These are phyloP conservation scores for Diabrotica balteata DNA, from an alignment of 2,888 invertebrate species.

Conservation along the genomic window DNA sequence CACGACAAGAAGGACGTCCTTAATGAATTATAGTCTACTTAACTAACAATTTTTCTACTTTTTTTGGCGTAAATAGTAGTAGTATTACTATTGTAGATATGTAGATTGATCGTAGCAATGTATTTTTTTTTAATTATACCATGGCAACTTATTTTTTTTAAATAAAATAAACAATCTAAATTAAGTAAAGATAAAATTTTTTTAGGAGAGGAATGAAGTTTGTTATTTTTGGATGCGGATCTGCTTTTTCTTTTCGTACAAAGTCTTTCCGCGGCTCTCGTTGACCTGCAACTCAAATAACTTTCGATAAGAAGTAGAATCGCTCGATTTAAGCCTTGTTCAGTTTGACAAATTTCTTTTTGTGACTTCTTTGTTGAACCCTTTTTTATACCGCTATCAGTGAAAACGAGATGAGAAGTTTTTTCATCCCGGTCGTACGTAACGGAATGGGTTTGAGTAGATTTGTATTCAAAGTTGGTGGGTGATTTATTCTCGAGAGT, in stretches of 20 bases:
- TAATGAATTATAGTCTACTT: too few relatives aligned
- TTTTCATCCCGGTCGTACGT: neutral
- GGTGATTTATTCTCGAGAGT: neutral
- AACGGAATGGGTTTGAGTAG: neutral
- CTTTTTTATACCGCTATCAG: conserved; percentile 2
- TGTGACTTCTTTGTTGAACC: conserved; percentile 3
- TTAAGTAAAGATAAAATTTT: too few relatives aligned
- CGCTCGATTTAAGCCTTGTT: conserved; percentile 20
- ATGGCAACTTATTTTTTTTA: too few relatives aligned
- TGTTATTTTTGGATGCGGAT: too few relatives aligned
- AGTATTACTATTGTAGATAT: too few relatives aligned
- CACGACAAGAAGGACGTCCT: too few relatives aligned
- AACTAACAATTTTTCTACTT: too few relatives aligned
- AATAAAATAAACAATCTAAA: too few relatives aligned
- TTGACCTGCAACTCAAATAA: conserved; percentile 17
- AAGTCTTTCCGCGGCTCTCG: conserved; percentile 3
- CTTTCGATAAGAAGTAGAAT: conserved; percentile 17
- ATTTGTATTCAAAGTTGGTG: conserved; percentile 1
- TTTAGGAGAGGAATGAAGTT: too few relatives aligned
- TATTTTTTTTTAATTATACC: too few relatives aligned
- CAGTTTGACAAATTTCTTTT: conserved; percentile 24
- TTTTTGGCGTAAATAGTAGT: too few relatives aligned
- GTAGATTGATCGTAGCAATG: too few relatives aligned
- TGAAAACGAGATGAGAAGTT: neutral
- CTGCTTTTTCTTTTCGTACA: neutral